A percentile compares a stretch with the other conserved stretches of the same genome.
Evolutionary conservation across 2,113 vertebrate species (phyloP).

Genomic region (Mesoclemmys tuberculata): DNA sequence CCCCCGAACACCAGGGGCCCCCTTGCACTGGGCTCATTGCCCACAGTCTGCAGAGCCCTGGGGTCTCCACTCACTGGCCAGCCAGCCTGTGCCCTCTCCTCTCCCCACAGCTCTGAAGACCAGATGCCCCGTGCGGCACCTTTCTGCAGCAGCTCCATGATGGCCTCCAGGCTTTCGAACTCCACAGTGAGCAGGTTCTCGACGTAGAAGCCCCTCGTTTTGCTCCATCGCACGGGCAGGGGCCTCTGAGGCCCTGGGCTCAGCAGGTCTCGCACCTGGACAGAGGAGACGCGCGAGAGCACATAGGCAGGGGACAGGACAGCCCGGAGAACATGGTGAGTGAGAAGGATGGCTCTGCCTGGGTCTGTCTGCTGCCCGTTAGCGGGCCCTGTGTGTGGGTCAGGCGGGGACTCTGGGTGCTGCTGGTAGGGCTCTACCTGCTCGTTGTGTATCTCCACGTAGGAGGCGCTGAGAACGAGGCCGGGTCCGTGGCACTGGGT

Average conservation of each 20-base stretch:
- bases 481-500: slow-evolving; percentile 31
- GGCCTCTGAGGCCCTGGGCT: slow-evolving; percentile 45
- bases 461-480: slow-evolving; percentile 77
- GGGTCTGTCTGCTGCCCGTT: too few species aligned
- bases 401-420: too few species aligned
- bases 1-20: too few species aligned
- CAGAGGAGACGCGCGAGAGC: rapidly evolving
- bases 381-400: too few species aligned
- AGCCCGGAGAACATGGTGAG: rapidly evolving
- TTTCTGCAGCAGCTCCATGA: slow-evolving; percentile 75
- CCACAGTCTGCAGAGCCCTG: too few species aligned
- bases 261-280: slow-evolving; percentile 80
- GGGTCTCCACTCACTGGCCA: too few species aligned
- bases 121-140: slow-evolving; percentile 21
- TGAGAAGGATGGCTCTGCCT: background rate
- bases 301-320: rapidly evolving
- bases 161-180: slow-evolving; percentile 69
- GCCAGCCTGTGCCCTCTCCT: too few species aligned
- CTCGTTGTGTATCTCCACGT: slow-evolving; percentile 84
- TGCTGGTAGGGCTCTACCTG: slow-evolving; percentile 56
- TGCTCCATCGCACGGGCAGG: slow-evolving; percentile 80
- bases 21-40: too few species aligned
- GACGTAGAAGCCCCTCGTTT: slow-evolving; percentile 78
- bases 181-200: slow-evolving; percentile 77
- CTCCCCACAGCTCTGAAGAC: background rate